Base-by-base conservation (phyloP, 2,888 invertebrate genomes). In the Quadriops clusia region DNA sequence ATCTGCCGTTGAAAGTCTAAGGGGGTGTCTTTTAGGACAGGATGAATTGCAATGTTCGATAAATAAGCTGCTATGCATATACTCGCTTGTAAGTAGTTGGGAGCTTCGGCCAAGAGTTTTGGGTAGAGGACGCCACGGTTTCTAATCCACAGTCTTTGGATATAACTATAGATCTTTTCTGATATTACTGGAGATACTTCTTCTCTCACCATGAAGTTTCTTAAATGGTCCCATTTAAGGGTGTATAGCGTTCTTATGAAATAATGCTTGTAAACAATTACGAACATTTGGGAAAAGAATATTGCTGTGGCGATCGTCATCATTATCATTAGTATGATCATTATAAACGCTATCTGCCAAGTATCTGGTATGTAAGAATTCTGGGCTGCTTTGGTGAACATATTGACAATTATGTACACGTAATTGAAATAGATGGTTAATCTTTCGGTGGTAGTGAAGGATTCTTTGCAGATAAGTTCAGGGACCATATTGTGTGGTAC, bases 1-100 rank as follows among this genome's bases (percentile, higher is more conserved):
- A 41, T 17, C 25, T 43, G 41, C 7, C 43, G 28, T 11, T 39
- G 21, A 12, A 37, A 36, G 17, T 41, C 43, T 8, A 25, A 20
- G 13, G 40, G 40, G n/a, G 33, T 29, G n/a, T 29, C 15, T 2
- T n/a, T 20, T 16, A 43, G 41, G 17, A 37, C 23, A 4, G 33
- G 33, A 29, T 43, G 37, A 4, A 23, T 12, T 3, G 16, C 16
- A 8, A 41, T 28, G 11, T 39, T 10, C 12, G 28, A 17, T 10
- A 34, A 33, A 31, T 39, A 43, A 11, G 37, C 30, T 17, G 30
- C 32, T 28, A 30, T 34, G 20, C 32, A 18, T 9, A 38, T 33
- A n/a, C 39, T 34, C 8, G 39, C 36, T 12, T 22, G 18, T n/a
- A 43, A 28, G 30, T 39, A 43, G n/a, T 10, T n/a, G 0, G 43